A percentile compares a stretch with the other conserved stretches of the same genome.
Evolutionary conservation across 2,888 invertebrate genomes (phyloP).

Genomic region (Gymnoscelis rufifasciata): DNA sequence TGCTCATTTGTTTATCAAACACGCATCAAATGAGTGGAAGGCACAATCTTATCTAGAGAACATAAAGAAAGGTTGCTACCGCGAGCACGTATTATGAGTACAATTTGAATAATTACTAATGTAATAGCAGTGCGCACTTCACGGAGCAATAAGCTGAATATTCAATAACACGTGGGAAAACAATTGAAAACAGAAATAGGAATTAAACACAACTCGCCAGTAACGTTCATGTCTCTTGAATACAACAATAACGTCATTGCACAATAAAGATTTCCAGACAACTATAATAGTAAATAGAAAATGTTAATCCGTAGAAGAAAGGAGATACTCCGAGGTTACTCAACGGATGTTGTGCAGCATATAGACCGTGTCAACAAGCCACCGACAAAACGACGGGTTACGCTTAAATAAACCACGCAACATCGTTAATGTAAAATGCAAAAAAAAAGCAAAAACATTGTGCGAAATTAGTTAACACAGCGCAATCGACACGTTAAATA

Average conservation of each 20-base stretch:
- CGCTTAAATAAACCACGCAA: slow-evolving; percentile 67
- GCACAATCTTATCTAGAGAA: slow-evolving; percentile 39
- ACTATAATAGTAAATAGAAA: slow-evolving; percentile 34
- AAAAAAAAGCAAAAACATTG: slow-evolving; percentile 39
- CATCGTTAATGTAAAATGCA: slow-evolving; percentile 47
- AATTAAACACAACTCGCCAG: slow-evolving; percentile 23
- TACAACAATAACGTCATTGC: no score
- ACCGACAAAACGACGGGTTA: slow-evolving; percentile 70
- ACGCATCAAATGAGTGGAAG: slow-evolving; percentile 26
- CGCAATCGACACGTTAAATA: slow-evolving; percentile 29
- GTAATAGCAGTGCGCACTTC: slow-evolving; percentile 41
- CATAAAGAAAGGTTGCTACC: slow-evolving; percentile 48
- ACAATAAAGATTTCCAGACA: neutral
- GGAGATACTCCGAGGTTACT: slow-evolving; percentile 55
- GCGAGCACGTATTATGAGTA: slow-evolving; percentile 44
- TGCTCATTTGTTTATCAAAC: slow-evolving; percentile 22
- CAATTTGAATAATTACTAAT: slow-evolving; percentile 61
- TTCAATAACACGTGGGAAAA: slow-evolving; percentile 58
- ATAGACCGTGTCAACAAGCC: slow-evolving; percentile 72
- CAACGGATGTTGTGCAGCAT: slow-evolving; percentile 60
- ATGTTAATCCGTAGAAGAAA: slow-evolving; percentile 40
- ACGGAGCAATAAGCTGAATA: slow-evolving; percentile 53
- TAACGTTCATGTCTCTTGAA: no score
- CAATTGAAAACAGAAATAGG: slow-evolving; percentile 43
- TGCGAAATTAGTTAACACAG: slow-evolving; percentile 45